phyloP scores from a whole-genome alignment of 2,888 invertebrate genomes.

The Hirtodrosophila confusa region DNA sequence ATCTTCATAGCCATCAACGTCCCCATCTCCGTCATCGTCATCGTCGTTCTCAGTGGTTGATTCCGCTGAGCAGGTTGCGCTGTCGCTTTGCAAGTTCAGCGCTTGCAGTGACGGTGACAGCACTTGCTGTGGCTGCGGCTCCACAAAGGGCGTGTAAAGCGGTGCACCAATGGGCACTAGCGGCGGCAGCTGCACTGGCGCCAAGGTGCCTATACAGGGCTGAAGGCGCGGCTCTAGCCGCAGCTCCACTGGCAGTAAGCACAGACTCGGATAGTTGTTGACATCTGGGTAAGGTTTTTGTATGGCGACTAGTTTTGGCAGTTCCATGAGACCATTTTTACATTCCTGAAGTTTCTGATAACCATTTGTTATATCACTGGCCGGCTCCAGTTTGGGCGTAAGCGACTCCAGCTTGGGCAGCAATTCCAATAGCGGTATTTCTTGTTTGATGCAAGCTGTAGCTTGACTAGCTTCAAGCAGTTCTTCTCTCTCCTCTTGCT shows the following conservation, averaged over 20 bases:
- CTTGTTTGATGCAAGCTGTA: constrained; percentile 41
- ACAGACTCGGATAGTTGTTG: constrained; percentile 27
- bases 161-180: constrained; percentile 72
- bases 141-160: constrained; percentile 57
- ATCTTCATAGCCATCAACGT: constrained; percentile 30
- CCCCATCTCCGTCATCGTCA: constrained; percentile 30
- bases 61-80: constrained; percentile 58
- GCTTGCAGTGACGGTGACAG: constrained; percentile 61
- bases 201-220: constrained; percentile 13
- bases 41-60: constrained; percentile 65
- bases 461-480: constrained; percentile 15
- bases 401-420: constrained; percentile 42
- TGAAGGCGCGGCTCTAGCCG: constrained; percentile 52
- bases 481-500: constrained; percentile 30
- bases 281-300: constrained; percentile 39
- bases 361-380: constrained; percentile 33
- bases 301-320: constrained; percentile 71
- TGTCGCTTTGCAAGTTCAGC: constrained; percentile 61
- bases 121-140: constrained; percentile 43
- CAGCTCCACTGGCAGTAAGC: constrained; percentile 51
- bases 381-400: constrained; percentile 47
- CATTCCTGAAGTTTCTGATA: constrained; percentile 10
- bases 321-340: constrained; percentile 34
- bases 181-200: constrained; percentile 61
- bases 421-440: constrained; percentile 34